Evolutionary conservation across 2,888 invertebrate genomes (phyloP), one percentile per base, ranked within the genome.

Genomic region (Alsophila aescularia): DNA sequence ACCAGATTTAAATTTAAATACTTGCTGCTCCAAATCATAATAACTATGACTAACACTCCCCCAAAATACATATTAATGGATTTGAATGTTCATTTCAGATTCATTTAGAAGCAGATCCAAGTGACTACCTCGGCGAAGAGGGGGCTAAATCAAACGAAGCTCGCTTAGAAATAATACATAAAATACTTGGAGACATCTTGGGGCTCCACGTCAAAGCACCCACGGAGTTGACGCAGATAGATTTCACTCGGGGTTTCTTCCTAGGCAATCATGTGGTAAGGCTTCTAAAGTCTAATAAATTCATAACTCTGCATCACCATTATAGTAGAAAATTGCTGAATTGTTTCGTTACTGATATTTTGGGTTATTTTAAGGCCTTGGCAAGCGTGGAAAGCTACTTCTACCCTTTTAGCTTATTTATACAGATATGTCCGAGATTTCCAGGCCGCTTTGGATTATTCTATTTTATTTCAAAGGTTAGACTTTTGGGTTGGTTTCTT

Each of bases 261-360:
- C 85, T 97, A 31, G 97, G 97, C 18, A 93, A 95, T 65, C 96
- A 97, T 77, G 96, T 96, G 93, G 96, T 96, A 85, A 87, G 89
- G 16, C 4, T 18, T 31, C 5, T 32, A 12, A 8, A 24, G 18
- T 43, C 0, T 32, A 3, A 2, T 14, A 29, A 31, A 7, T 37
- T 24, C 10, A 21, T 9, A 35, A 48, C 54, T 62, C 42, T 66
- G 75, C 84, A 85, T 80, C 79, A 64, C 75, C 83, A 83, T 83
- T 70, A 71, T 64, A 57, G 71, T 83, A 62, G 83, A 77, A 59
- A 65, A 77, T 81, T 78, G 79, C 80, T 66, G 61, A 67, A 62
- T 67, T 66, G 43, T 53, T 24, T 21, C 39, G 32, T 52, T 44
- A 24, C 12, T 41, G 34, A 52, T 27, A 44, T 18, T 7, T 41